These are phyloP conservation scores for Prunella fulvescens DNA, from an alignment of 2,113 vertebrate genomes.

Conservation along the genomic window DNA sequence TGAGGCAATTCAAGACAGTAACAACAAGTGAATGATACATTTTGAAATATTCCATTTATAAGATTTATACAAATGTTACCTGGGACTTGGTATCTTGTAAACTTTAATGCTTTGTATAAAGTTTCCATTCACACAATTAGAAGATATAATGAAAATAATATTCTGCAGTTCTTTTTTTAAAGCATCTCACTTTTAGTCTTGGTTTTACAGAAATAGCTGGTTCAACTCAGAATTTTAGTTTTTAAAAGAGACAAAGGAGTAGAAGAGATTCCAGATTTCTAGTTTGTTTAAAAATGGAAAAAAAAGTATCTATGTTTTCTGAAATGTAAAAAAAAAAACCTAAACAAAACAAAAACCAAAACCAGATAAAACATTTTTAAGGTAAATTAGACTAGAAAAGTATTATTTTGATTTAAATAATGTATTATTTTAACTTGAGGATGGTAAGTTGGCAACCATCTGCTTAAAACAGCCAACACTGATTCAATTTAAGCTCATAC, in stretches of 20 bases:
- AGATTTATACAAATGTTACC: neutral
- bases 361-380: neutral
- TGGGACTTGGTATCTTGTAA: neutral
- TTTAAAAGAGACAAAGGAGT: neutral
- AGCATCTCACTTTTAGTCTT: neutral
- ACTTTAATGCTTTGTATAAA: neutral
- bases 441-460: neutral
- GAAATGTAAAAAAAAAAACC: neutral
- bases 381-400: neutral
- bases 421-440: neutral
- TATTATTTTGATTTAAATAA: neutral
- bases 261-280: neutral
- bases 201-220: neutral
- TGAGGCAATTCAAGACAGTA: constrained; percentile 12
- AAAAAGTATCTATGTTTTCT: neutral
- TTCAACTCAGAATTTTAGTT: neutral
- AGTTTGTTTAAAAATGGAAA: neutral
- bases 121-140: neutral
- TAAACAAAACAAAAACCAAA: neutral
- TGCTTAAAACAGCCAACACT: neutral
- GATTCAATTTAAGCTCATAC: neutral
- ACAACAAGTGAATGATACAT: neutral
- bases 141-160: neutral
- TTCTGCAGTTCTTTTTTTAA: neutral
- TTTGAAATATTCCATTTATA: neutral